phyloP scores from a whole-genome alignment of 1,140 invertebrate species.

The Dendroctonus valens region DNA sequence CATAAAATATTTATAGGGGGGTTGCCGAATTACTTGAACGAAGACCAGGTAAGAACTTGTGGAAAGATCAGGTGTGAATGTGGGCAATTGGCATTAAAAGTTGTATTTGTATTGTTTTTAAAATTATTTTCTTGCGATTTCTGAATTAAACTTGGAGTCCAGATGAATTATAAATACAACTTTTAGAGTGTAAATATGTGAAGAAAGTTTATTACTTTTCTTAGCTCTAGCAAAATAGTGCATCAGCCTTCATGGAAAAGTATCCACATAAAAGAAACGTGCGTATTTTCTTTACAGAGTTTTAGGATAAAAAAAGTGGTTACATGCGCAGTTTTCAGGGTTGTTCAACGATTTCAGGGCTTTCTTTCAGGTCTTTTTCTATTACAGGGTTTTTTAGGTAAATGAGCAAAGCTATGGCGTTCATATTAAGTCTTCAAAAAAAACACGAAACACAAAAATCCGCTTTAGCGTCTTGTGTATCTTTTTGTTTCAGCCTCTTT shows the following conservation, averaged over 20 bases:
- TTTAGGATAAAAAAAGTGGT: constrained; percentile 24
- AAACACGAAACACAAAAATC: no score
- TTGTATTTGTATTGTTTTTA: constrained; percentile 17
- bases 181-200: constrained; percentile 7
- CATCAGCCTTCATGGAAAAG: not conserved
- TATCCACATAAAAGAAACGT: not conserved
- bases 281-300: constrained; percentile 29
- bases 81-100: constrained; percentile 14
- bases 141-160: no score
- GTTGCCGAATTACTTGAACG: constrained; percentile 97
- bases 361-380: constrained; percentile 26
- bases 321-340: constrained; percentile 15
- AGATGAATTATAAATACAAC: constrained; percentile 2
- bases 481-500: no score
- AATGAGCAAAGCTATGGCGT: not conserved
- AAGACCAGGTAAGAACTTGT: constrained; percentile 87
- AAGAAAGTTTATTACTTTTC: constrained; percentile 23
- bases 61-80: constrained; percentile 20
- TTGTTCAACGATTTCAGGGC: constrained; percentile 30
- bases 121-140: not conserved
- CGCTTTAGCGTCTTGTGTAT: no score
- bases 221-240: constrained; percentile 37
- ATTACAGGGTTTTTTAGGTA: constrained; percentile 32
- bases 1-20: constrained; percentile 99
- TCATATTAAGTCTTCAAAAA: no score